Percentiles rank a stretch among this genome's conserved stretches.
These are phyloP conservation scores for Notospermus geniculatus DNA, from an alignment of 1,140 invertebrate species.

Conservation along the genomic window DNA sequence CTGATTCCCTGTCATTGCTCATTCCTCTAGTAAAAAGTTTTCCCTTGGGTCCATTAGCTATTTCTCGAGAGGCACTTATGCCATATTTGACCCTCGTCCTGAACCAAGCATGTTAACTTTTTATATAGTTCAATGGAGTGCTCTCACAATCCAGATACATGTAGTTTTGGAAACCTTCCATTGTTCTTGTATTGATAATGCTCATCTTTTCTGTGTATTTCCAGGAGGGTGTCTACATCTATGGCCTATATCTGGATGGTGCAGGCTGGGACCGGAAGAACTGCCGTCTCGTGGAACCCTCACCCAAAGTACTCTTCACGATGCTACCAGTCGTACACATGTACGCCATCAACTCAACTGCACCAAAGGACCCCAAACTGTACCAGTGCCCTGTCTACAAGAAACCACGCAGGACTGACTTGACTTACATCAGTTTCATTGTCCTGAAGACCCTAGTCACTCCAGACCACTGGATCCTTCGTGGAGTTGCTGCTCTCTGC, in stretches of 20 bases:
- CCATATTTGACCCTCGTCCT: not conserved
- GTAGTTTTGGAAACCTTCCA: not conserved
- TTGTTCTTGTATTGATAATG: not conserved
- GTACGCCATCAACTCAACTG: conserved; percentile 56
- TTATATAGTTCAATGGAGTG: not conserved
- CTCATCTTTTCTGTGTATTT: conserved; percentile 1
- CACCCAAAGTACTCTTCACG: conserved; percentile 22
- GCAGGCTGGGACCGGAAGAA: conserved; percentile 22
- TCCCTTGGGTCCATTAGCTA: no score
- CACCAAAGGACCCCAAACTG: conserved; percentile 80
- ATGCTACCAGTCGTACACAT: conserved; percentile 26
- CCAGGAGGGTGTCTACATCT: conserved; percentile 18
- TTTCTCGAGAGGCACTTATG: not conserved
- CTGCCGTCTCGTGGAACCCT: conserved; percentile 18
- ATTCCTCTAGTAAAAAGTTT: no score
- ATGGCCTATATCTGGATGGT: conserved; percentile 22
- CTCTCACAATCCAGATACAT: not conserved
- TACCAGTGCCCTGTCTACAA: conserved; percentile 93
- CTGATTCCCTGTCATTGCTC: not conserved
- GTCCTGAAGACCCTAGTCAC: conserved; percentile 74
- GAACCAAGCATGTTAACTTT: not conserved
- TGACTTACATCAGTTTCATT: conserved; percentile 88
- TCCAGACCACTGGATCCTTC: conserved; percentile 82
- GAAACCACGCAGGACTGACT: conserved; percentile 83
- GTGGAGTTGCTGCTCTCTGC: conserved; percentile 86